Conservation (phyloP, 2,797 vertebrate genomes). For the Denticeps clupeoides region DNA sequence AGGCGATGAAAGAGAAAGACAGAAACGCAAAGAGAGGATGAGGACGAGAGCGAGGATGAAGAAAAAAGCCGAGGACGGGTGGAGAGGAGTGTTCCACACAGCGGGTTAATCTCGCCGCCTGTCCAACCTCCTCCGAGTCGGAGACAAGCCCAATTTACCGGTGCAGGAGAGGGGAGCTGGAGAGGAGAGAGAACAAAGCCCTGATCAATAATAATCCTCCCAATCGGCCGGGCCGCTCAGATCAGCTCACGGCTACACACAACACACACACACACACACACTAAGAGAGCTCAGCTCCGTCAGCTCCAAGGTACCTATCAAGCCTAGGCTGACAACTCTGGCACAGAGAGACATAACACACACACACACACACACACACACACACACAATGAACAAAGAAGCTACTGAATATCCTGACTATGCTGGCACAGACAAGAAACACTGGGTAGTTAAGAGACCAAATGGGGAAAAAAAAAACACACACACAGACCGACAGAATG, state of each 20-base stretch:
- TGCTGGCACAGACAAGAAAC: too few relatives aligned
- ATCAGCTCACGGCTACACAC: neutral
- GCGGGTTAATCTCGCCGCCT: too few relatives aligned
- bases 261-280: slow-evolving; percentile 1
- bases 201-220: slow-evolving; percentile 28
- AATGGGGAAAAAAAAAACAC: too few relatives aligned
- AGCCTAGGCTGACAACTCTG: neutral
- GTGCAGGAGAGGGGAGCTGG: neutral
- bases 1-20: neutral
- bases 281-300: too few relatives aligned
- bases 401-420: too few relatives aligned
- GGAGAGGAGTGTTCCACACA: neutral
- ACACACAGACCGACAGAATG: too few relatives aligned
- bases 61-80: neutral
- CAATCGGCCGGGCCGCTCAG: slow-evolving; percentile 15
- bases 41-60: slow-evolving; percentile 8
- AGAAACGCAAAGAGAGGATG: neutral
- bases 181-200: slow-evolving; percentile 16
- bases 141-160: neutral
- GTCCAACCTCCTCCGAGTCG: too few relatives aligned
- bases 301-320: too few relatives aligned
- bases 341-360: neutral
- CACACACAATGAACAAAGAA: too few relatives aligned
- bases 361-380: neutral
- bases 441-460: too few relatives aligned